Evolutionary conservation across 2,888 invertebrate species (phyloP), one percentile per base, ranked within the genome.

Genomic region (Pachydiplax longipennis): DNA sequence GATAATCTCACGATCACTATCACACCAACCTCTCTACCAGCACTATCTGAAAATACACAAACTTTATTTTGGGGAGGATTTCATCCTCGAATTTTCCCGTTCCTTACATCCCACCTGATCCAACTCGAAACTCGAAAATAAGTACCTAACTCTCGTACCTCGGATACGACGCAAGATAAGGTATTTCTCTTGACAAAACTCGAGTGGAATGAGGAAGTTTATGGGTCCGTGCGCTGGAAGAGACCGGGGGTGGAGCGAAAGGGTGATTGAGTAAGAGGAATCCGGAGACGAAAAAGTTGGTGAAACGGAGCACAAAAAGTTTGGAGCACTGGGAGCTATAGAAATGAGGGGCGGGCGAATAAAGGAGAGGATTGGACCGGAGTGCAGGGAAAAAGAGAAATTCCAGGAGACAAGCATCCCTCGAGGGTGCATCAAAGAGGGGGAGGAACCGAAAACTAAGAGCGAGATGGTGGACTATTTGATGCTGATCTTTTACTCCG

Each of bases 361-460:
- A 92, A 93, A 93, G 92, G 93, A 92, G 92, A 92, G 92, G 65
- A 92, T 92, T 90, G 91, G 91, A 90, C 44, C 90, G 91, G 90
- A 48, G 90, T 58, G 81, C 73, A 40, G 58, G 91, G 53, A 73
- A 65, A 91, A 44, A 81, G 81, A 90, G 61, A 92, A 93, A 92
- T 93, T 92, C 92, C 91, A 91, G 80, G 53, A 91, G 61, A 48
- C 37, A 48, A 48, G 22, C 15, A 53, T 13, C 25, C 18, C 35
- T 40, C 65, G 12, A 35, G 18, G 31, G 25, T 37, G 15, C 48
- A 13, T 81, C 31, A 82, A 73, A 90, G 31, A 31, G 37, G 73
- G 81, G 65, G 65, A 65, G 81, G 81, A 81, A 65, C 81, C 18
- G 90, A 83, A 25, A 35, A 81, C 58, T 65, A 91, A 91, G 61